Evolutionary conservation across 92 coral and sea anemone species (phyloP), one percentile per base, ranked within the genome.

Genomic region (Porites lobata): DNA sequence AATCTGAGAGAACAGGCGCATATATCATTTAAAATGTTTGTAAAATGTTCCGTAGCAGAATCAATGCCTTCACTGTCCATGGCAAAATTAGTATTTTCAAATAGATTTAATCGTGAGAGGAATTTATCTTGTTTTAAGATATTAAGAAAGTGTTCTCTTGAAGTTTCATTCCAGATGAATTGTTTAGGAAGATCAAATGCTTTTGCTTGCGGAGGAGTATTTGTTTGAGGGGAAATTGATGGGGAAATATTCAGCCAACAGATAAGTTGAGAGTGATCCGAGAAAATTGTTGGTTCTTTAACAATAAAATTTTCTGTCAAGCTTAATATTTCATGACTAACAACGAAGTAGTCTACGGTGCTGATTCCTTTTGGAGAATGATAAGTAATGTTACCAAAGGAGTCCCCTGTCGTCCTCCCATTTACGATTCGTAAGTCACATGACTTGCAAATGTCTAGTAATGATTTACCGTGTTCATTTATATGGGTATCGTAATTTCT

Each of bases 341-440:
- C 88, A 76, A 89, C 69, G 9, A 89, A 38, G 50, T 83, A 84
- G 19, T 83, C 88, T 6, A 66, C 76, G 14, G 65, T 61, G 24
- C 85, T 83, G 38, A 68, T 61, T 38, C 88, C 89, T 65, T 76
- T 69, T 29, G 78, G 20, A 15, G 88, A 84, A 61, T 83, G 85
- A 57, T 15, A 89, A 32, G 85, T 89, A 67, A 67, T 77, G 68
- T 67, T 83, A 1, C 88, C 88, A 56, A 89, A 75, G 29, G 92
- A 89, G 62, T 83, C 89, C 1, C 85, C 92, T 14, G 75, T 75
- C 50, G 83, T 76, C 68, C 89, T 84, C 8, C 88, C 92, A 58
- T 89, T 89, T 50, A 89, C 19, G 6, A 78, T 89, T 59, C 86
- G 69, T 22, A 89, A 50, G 72, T 87, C 91, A 38, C 84, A 38